Evolutionary conservation across 23 tunicate species (phyloP), one percentile per base, ranked within the genome.

Genomic region (Trididemnum clinides): DNA sequence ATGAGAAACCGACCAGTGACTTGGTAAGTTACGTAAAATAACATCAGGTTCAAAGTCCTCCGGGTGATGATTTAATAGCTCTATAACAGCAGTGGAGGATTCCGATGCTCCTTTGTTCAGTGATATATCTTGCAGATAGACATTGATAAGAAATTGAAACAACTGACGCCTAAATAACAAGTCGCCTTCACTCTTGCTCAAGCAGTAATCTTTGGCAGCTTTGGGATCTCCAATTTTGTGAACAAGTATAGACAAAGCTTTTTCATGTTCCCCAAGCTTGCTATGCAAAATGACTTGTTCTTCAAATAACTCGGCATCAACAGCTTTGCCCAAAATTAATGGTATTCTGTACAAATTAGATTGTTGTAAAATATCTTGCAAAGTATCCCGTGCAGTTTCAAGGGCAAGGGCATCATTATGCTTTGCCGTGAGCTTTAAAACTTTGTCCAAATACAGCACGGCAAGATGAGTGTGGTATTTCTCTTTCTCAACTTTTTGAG

Each of bases 401-500:
- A 85, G 33, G 0, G 30, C 76, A 19, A 38, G 64, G 4, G 57
- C 85, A 70, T 78, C 77, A 1, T 80, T 34, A 1, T 30, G 39
- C 7, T 1, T 32, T 37, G 3, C 28, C 20, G 51, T 5, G 4
- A 33, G 37, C 28, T 80, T 35, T 51, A 93, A 36, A 23, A 93
- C 98, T 18, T 49, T 73, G 2, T 93, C 98, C 21, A 93, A 58
- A 50, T 80, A 89, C 39, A 93, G 50, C 6, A 85, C 93, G 26
- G 89, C 98, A 23, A 93, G 72, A 62, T 89, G 98, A 34, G 98
- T 93, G 90, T 93, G 98, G 51, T 33, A 85, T 64, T 93, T 93
- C 71, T 93, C 98, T 54, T 93, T 88, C 33, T 88, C 76, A 7
- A 81, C 39, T 1, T 82, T 78, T 30, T 64, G 23, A 33, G 85